A percentile compares a stretch with the other conserved stretches of the same genome.
These are phyloP conservation scores for Colius striatus DNA, from an alignment of 2,113 vertebrate genomes.

Conservation along the genomic window DNA sequence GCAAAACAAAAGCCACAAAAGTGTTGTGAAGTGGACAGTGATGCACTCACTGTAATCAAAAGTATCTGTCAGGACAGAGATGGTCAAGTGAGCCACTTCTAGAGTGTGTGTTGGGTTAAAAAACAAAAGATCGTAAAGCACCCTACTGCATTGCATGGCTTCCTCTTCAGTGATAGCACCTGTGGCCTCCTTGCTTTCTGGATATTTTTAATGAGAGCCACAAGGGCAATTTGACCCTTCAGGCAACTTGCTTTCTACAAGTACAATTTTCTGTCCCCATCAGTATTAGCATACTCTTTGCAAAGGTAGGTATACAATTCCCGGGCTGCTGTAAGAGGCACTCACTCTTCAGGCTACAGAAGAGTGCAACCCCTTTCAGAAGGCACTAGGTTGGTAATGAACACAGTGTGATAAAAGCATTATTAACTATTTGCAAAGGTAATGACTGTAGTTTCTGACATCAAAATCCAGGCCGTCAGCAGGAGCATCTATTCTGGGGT, in stretches of 20 bases:
- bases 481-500: background rate
- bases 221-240: background rate
- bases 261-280: background rate
- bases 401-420: background rate
- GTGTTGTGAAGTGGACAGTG: background rate
- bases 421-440: background rate
- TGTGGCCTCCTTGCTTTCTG: background rate
- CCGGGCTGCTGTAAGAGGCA: background rate
- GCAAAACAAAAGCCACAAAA: background rate
- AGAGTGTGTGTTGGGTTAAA: background rate
- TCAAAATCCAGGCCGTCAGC: background rate
- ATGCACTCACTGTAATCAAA: background rate
- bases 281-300: background rate
- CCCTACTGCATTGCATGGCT: rapidly evolving
- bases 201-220: background rate
- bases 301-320: background rate
- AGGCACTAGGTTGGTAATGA: background rate
- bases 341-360: background rate
- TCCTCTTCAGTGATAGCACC: background rate
- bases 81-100: background rate
- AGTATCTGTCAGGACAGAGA: background rate
- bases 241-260: background rate
- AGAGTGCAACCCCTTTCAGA: background rate
- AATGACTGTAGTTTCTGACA: background rate
- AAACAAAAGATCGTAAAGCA: background rate